phyloP scores from a whole-genome alignment of 2,888 invertebrate genomes.

The Cecidostiba fungosa region DNA sequence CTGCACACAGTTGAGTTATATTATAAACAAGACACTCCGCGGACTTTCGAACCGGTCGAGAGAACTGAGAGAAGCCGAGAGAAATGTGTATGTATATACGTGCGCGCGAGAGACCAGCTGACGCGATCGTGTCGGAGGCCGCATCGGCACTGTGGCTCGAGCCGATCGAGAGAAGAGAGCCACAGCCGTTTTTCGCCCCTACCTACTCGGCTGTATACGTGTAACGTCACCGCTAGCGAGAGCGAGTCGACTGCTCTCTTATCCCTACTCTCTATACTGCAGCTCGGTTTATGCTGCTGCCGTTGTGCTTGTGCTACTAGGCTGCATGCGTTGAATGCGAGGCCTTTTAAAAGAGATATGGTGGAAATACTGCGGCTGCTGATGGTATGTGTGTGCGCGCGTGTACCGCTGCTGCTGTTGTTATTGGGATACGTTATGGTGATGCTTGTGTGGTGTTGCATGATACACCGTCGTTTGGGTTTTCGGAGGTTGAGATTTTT shows the following conservation, averaged over 20 bases:
- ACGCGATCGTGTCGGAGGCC: slow-evolving; percentile 78
- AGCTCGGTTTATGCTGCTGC: not conserved
- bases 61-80: slow-evolving; percentile 67
- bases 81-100: not conserved
- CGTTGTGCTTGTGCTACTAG: not conserved
- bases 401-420: not conserved
- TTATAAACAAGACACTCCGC: slow-evolving; percentile 23
- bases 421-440: not conserved
- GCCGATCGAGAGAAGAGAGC: slow-evolving; percentile 28
- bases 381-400: not conserved
- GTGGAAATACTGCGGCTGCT: not conserved
- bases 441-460: not conserved
- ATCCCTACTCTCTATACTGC: slow-evolving; percentile 24
- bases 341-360: slow-evolving; percentile 54
- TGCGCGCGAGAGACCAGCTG: slow-evolving; percentile 69
- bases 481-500: not conserved
- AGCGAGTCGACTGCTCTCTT: slow-evolving; percentile 26
- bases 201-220: not conserved
- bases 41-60: slow-evolving; percentile 67
- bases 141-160: slow-evolving; percentile 76
- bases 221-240: slow-evolving; percentile 29
- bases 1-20: not conserved
- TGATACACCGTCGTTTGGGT: not conserved
- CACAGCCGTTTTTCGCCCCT: slow-evolving; percentile 53
- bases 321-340: slow-evolving; percentile 1